Conservation (phyloP, 2,797 vertebrate genomes). For the Dendrocincla tyrannina region DNA sequence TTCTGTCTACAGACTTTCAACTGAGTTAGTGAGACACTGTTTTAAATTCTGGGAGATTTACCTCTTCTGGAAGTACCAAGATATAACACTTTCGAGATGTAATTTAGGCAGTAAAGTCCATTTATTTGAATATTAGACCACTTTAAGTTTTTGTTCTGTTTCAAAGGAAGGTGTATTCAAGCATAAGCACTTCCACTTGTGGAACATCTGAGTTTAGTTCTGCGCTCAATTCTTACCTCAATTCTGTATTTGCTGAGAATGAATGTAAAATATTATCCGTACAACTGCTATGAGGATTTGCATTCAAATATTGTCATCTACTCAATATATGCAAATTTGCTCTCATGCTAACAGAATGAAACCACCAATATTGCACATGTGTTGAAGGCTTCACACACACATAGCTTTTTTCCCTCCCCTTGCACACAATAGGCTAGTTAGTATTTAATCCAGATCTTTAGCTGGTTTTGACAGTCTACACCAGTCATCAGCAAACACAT, state of each 20-base stretch:
- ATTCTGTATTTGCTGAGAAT: not conserved
- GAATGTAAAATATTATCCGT: not conserved
- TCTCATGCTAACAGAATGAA: not conserved
- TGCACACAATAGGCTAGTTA: not conserved
- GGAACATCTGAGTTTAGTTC: not conserved
- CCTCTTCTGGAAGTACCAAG: not conserved
- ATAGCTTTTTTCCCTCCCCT: not conserved
- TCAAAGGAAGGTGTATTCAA: not conserved
- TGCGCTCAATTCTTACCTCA: not conserved
- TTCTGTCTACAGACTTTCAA: not conserved
- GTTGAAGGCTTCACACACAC: not conserved
- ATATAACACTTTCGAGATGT: not conserved
- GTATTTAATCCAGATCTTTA: not conserved
- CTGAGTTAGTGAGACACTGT: not conserved
- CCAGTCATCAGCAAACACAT: not conserved
- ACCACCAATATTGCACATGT: not conserved
- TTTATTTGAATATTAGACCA: not conserved
- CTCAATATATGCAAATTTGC: not conserved
- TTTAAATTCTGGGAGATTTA: not conserved
- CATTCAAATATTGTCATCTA: not conserved
- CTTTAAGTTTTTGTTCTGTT: not conserved
- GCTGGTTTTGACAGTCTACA: not conserved
- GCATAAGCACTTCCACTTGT: not conserved
- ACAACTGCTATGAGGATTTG: not conserved
- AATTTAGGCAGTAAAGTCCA: not conserved